phyloP scores from a whole-genome alignment of 2,113 vertebrate species.

The Saimiri boliviensis region DNA sequence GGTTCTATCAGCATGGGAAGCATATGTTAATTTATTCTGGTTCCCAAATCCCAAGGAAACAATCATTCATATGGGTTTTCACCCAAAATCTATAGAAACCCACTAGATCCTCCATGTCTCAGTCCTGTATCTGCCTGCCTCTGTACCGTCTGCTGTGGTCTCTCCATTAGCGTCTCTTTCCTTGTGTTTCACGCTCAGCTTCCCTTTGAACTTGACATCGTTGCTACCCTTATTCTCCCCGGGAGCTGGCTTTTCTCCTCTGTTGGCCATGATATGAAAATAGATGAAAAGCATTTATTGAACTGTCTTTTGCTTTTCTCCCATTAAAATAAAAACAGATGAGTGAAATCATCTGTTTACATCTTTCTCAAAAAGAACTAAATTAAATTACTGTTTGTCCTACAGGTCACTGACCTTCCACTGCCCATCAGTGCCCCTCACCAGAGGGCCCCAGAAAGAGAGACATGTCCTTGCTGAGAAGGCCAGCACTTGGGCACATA shows the following conservation, averaged over 20 bases:
- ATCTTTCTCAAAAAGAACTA: not conserved
- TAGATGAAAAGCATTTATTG: not conserved
- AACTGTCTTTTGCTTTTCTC: constrained; percentile 17
- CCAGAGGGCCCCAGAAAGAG: not conserved
- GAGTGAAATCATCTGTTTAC: constrained; percentile 26
- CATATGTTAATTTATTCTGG: constrained; percentile 60
- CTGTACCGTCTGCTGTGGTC: not conserved
- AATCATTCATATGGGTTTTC: constrained; percentile 37
- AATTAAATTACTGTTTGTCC: constrained; percentile 42
- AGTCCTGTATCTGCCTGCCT: not conserved
- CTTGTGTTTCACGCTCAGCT: not conserved
- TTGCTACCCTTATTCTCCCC: not conserved
- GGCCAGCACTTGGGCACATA: not conserved
- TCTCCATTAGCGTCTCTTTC: not conserved
- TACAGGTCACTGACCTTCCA: not conserved
- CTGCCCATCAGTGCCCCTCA: not conserved
- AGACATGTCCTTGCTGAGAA: not conserved
- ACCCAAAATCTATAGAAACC: not conserved
- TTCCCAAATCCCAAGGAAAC: constrained; percentile 14
- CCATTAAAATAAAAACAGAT: constrained; percentile 4
- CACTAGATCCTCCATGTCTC: not conserved
- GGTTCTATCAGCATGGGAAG: constrained; percentile 34
- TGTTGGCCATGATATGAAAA: not conserved
- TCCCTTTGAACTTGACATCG: not conserved
- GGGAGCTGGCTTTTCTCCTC: not conserved